Conservation (phyloP, 2,113 vertebrate genomes). For the Drymodes brunneopygia region DNA sequence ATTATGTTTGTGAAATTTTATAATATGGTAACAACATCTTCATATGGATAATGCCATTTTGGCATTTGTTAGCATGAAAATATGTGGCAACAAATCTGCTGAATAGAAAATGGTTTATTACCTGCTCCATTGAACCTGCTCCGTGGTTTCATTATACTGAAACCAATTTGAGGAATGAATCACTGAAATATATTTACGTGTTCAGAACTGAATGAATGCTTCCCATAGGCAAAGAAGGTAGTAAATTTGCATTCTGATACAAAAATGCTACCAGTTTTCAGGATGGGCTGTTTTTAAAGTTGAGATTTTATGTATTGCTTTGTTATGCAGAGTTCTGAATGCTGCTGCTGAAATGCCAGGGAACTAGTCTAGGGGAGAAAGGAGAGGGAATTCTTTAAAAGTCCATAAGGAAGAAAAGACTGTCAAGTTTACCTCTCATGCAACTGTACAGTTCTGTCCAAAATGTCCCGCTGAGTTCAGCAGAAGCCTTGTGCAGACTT, state of each 20-base stretch:
- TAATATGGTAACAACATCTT: neutral
- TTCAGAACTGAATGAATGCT: neutral
- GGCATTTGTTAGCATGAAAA: neutral
- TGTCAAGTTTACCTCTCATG: neutral
- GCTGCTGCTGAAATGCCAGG: neutral
- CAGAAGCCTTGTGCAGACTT: neutral
- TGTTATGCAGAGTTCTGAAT: neutral
- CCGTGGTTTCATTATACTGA: neutral
- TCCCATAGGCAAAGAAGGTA: neutral
- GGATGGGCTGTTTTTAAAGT: neutral
- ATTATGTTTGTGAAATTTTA: neutral
- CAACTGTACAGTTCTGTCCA: neutral
- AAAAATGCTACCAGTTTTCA: neutral
- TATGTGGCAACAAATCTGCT: neutral
- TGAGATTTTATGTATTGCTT: neutral
- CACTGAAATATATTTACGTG: neutral
- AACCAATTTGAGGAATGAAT: neutral
- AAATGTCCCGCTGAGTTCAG: neutral
- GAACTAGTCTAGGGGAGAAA: neutral
- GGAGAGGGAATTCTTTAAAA: neutral
- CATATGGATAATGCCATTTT: neutral
- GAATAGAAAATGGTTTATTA: neutral
- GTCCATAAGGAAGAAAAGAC: neutral
- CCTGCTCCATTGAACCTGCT: neutral
- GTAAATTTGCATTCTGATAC: neutral